A percentile compares a stretch with the other conserved stretches of the same genome.
Conservation (phyloP, 2,888 invertebrate genomes). For the Plagodis dolabraria region DNA sequence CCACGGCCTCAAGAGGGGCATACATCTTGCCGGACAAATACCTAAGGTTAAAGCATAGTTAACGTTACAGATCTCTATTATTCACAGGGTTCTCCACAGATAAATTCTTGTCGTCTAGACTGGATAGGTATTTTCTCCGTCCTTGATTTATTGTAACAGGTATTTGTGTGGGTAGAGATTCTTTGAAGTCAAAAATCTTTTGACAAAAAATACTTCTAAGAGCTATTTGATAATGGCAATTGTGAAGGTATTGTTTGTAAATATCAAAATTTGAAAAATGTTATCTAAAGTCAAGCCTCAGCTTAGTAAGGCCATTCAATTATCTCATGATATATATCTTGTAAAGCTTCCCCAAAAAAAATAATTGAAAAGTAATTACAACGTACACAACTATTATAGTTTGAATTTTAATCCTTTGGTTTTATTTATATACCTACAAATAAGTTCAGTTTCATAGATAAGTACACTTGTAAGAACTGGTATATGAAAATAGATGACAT, state of each 20-base stretch:
- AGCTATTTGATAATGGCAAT: neutral
- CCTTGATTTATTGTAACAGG: slow-evolving; percentile 32
- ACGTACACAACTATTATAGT: too few relatives aligned
- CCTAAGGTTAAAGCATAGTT: slow-evolving; percentile 34
- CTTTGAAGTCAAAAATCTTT: slow-evolving; percentile 13
- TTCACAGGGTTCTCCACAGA: slow-evolving; percentile 30
- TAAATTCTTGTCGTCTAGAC: slow-evolving; percentile 40
- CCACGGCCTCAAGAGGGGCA: slow-evolving; percentile 28
- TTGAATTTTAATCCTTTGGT: too few relatives aligned
- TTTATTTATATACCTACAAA: too few relatives aligned
- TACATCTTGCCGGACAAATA: slow-evolving; percentile 31
- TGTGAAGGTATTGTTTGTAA: neutral
- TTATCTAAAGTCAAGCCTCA: too few relatives aligned
- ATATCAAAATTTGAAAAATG: too few relatives aligned
- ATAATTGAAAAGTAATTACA: too few relatives aligned
- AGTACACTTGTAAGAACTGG: too few relatives aligned
- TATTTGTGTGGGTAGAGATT: slow-evolving; percentile 11
- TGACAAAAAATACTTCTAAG: neutral
- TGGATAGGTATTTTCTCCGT: slow-evolving; percentile 32
- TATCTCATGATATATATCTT: too few relatives aligned
- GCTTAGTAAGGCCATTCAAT: too few relatives aligned
- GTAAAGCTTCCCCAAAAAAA: too few relatives aligned
- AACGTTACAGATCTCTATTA: slow-evolving; percentile 33
- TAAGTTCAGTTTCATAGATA: too few relatives aligned
- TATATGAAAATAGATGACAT: too few relatives aligned